A percentile compares a stretch with the other conserved stretches of the same genome.
Conservation (phyloP, 2,113 vertebrate genomes). For the Calidris pugnax region DNA sequence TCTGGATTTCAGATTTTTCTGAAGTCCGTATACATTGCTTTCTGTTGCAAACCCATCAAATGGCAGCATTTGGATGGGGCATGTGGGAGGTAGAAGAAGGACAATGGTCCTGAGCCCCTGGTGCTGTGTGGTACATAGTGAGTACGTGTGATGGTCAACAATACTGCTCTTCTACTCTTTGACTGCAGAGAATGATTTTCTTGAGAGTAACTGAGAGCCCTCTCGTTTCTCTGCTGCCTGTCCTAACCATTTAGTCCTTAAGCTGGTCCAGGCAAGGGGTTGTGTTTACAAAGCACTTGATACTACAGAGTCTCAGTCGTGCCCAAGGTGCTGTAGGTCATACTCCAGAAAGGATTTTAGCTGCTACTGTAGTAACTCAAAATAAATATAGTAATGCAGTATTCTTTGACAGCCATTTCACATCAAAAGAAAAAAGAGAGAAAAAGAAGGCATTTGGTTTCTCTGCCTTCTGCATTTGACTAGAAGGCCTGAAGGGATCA, state of each 20-base stretch:
- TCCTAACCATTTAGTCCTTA: neutral
- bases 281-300: neutral
- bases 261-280: no score
- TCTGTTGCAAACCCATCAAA: neutral
- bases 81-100: neutral
- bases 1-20: neutral
- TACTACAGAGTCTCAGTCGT: neutral
- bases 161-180: neutral
- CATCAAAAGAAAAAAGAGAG: neutral
- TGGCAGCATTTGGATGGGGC: neutral
- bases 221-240: neutral
- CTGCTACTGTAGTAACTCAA: neutral
- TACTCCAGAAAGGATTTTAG: neutral
- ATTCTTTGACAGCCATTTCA: neutral
- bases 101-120: neutral
- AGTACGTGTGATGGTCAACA: neutral
- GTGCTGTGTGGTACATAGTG: fast-evolving
- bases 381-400: neutral
- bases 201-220: neutral
- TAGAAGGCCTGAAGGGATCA: neutral
- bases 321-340: neutral
- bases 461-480: neutral
- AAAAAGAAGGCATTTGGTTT: neutral
- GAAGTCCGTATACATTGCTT: neutral
- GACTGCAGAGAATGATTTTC: neutral